Base-by-base conservation (phyloP, 2,888 invertebrate species). In the Molorchus minor region DNA sequence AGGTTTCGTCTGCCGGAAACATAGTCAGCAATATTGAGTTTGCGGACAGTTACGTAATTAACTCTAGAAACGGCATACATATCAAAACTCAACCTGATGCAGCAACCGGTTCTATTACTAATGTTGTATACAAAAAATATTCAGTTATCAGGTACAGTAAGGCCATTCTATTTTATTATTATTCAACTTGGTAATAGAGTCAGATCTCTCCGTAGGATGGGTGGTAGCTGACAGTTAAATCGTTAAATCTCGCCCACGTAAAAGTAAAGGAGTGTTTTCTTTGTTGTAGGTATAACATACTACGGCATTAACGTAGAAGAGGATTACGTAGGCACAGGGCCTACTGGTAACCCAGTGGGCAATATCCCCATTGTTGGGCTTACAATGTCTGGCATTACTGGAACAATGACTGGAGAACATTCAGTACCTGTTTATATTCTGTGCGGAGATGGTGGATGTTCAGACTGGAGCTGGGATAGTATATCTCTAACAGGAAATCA, bases 1-100 rank as follows among this genome's bases (percentile, higher is more conserved):
- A 57, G 45, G 56, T 33, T 12, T 52, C 60, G 3, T 16, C 58
- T 8, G n/a, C 29, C 1, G 47, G 46, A 13, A 68, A 68, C 38
- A 55, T 53, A 10, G 56, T 64, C 10, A 15, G 25, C 2, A 56
- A 68, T 21, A 56, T 68, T 1, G 52, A 16, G 2, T 56, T 68
- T 17, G 33, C 7, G 1, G 56, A 64, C 30, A 56, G 58, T 8
- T 12, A 38, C 7, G 52, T 68, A 0, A n/a, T 17, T 1, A 56
- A 58, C 12, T 65, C 64, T 10, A 41, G 54, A 12, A 64, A 68
- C 38, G 68, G 57, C 7, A 68, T 68, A 13, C 68, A 68, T 29
- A 52, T 68, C 4, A 68, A 66, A 56, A 68, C 68, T 0, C 66
- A 66, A 33, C 41, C 58, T 3, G 68, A 68, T 54, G 65, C 49